phyloP scores from a whole-genome alignment of 1,140 invertebrate species.

The Ruditapes philippinarum region DNA sequence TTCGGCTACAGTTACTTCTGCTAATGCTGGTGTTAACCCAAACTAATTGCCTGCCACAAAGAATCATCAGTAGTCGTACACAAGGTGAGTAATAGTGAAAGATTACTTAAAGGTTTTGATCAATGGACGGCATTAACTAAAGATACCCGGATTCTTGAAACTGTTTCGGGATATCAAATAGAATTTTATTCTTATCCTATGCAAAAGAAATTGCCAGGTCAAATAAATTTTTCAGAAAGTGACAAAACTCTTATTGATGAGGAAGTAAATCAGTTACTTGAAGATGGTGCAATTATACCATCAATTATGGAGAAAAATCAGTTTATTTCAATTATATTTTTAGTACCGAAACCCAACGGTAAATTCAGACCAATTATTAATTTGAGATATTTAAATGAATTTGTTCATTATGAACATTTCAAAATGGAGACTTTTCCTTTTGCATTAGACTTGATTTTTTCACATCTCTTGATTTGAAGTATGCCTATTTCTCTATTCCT shows the following conservation, averaged over 20 bases:
- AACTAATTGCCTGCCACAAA: background rate
- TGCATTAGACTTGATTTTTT: conserved; percentile 53
- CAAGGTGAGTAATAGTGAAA: background rate
- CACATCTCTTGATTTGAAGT: conserved; percentile 61
- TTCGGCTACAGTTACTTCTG: too few species aligned
- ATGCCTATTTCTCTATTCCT: conserved; percentile 63
- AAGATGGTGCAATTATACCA: conserved; percentile 19
- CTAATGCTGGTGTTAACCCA: too few species aligned
- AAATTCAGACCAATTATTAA: conserved; percentile 57
- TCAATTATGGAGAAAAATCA: conserved; percentile 3
- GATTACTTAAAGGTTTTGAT: background rate
- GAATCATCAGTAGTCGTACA: background rate
- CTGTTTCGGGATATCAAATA: conserved; percentile 28
- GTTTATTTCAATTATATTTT: conserved; percentile 71
- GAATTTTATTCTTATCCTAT: background rate
- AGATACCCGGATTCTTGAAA: conserved; percentile 15
- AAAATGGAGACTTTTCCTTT: conserved; percentile 67
- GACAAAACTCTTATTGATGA: background rate
- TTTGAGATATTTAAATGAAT: conserved; percentile 62
- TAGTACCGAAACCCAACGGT: conserved; percentile 65
- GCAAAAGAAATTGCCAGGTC: background rate
- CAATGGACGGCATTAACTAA: conserved; percentile 16
- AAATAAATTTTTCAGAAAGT: conserved; percentile 8
- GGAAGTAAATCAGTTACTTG: conserved; percentile 4
- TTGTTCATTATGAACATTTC: conserved; percentile 70